These are phyloP conservation scores for Chrysopilus asiliformis DNA, from an alignment of 2,888 invertebrate species.

Conservation along the genomic window DNA sequence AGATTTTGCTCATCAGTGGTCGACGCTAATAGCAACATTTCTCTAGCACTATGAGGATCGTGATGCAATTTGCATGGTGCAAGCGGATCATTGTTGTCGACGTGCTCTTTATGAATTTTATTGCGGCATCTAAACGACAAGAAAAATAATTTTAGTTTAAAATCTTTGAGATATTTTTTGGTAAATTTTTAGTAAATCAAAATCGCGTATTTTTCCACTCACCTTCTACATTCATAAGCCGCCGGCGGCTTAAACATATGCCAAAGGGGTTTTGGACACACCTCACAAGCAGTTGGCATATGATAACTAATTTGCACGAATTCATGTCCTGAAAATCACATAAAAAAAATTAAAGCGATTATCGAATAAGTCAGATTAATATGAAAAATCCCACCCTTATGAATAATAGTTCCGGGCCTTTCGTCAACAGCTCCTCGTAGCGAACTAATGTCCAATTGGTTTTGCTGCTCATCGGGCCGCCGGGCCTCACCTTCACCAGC, in stretches of 20 bases:
- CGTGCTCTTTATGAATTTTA: conserved; percentile 96
- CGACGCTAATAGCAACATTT: conserved; percentile 78
- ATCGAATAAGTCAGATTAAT: conserved; percentile 1
- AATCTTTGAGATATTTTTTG: background rate
- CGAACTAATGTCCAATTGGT: conserved; percentile 43
- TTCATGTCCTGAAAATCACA: conserved; percentile 60
- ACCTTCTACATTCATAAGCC: conserved; percentile 89
- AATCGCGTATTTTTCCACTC: conserved; percentile 4
- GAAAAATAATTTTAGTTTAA: conserved; percentile 5
- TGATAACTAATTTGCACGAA: conserved; percentile 93
- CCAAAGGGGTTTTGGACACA: conserved; percentile 94
- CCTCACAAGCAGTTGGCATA: conserved; percentile 96
- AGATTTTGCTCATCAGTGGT: conserved; percentile 77
- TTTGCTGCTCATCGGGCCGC: conserved; percentile 53
- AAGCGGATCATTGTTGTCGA: conserved; percentile 65
- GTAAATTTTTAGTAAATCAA: too few species aligned
- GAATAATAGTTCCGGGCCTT: conserved; percentile 33
- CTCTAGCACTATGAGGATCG: conserved; percentile 86
- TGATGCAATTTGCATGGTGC: conserved; percentile 94
- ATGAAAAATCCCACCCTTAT: conserved; percentile 26
- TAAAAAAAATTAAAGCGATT: background rate
- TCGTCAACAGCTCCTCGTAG: conserved; percentile 37
- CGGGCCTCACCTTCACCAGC: conserved; percentile 92
- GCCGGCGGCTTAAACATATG: conserved; percentile 96
- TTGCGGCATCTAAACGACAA: conserved; percentile 69